Evolutionary conservation across 2,113 vertebrate genomes (phyloP).

Genomic region (Gavia stellata): DNA sequence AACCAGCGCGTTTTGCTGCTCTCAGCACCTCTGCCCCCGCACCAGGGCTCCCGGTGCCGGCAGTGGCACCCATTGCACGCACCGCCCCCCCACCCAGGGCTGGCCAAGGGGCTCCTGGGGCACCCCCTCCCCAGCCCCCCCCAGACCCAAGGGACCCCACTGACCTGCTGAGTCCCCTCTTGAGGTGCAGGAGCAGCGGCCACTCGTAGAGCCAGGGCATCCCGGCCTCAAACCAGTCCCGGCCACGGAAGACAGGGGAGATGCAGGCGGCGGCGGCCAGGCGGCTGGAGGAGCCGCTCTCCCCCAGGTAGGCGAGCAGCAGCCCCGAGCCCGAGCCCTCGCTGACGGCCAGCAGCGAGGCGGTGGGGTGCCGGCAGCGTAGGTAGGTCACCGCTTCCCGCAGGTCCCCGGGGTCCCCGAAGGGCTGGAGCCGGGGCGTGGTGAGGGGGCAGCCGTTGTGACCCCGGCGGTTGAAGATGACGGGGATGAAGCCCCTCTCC

Average conservation of each 20-base stretch:
- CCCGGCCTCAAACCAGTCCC: slow-evolving; percentile 81
- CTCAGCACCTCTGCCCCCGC: slow-evolving; percentile 13
- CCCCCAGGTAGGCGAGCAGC: slow-evolving; percentile 85
- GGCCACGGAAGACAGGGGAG: slow-evolving; percentile 83
- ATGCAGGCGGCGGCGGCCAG: slow-evolving; percentile 81
- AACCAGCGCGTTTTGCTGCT: slow-evolving; percentile 20
- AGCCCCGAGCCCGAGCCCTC: slow-evolving; percentile 85
- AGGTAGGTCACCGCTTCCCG: slow-evolving; percentile 80
- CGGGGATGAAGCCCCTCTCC: slow-evolving; percentile 76
- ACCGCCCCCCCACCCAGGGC: not conserved
- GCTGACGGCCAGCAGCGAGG: slow-evolving; percentile 78
- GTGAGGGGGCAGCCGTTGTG: slow-evolving; percentile 83
- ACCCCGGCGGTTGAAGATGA: slow-evolving; percentile 81
- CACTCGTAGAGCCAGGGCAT: slow-evolving; percentile 77
- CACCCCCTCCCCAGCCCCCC: not conserved
- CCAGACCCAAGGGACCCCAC: not conserved
- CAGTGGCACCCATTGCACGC: not conserved
- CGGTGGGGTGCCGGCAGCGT: slow-evolving; percentile 73
- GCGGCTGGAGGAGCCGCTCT: slow-evolving; percentile 83
- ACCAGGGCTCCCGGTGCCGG: not conserved
- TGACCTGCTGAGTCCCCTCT: slow-evolving; percentile 83
- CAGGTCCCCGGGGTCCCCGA: slow-evolving; percentile 79
- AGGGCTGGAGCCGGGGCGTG: slow-evolving; percentile 79
- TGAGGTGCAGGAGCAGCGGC: slow-evolving; percentile 76
- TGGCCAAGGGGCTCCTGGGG: accelerated